Evolutionary conservation across 2,113 vertebrate species (phyloP).

Genomic region (Eurypyga helias): DNA sequence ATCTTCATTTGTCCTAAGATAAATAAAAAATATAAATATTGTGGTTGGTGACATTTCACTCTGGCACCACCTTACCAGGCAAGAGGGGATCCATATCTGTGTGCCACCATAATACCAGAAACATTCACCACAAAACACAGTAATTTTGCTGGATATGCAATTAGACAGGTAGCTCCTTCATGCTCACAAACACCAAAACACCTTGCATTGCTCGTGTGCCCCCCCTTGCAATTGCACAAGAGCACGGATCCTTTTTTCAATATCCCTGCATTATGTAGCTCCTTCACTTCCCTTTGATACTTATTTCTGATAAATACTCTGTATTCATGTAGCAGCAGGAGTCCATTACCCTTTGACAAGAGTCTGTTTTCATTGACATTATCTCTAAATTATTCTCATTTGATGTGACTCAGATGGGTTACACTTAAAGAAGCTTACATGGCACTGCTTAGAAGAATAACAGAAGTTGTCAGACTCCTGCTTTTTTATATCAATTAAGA

Average conservation of each 20-base stretch:
- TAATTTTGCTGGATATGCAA: background rate
- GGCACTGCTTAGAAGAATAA: background rate
- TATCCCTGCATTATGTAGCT: background rate
- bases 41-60: background rate
- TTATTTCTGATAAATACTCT: background rate
- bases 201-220: rapidly evolving
- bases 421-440: background rate
- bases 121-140: background rate
- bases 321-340: background rate
- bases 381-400: slow-evolving; percentile 16
- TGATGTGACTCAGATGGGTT: background rate
- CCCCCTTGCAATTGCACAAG: background rate
- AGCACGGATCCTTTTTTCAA: background rate
- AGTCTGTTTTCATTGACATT: background rate
- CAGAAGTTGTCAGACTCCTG: background rate
- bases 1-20: background rate
- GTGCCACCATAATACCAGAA: background rate
- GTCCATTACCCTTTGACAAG: background rate
- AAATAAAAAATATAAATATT: background rate
- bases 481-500: background rate
- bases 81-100: background rate
- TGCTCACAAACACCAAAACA: background rate
- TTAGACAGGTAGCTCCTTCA: background rate
- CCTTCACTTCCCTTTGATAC: background rate
- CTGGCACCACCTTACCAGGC: rapidly evolving